Percentiles rank a stretch among this genome's conserved stretches.
phyloP scores from a whole-genome alignment of 2,888 invertebrate genomes.

The Schizotus pectinicornis region DNA sequence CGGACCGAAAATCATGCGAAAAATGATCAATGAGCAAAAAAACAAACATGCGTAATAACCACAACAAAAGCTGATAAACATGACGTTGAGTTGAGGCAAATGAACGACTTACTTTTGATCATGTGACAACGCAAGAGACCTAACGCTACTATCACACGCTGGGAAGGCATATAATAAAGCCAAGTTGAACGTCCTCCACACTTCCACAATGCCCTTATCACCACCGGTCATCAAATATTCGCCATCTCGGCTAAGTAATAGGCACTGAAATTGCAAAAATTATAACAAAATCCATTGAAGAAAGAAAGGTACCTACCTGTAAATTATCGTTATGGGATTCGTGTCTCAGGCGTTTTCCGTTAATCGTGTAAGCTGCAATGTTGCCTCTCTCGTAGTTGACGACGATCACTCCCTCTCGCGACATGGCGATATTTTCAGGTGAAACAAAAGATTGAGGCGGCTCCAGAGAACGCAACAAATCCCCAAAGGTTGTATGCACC shows the following conservation, averaged over 20 bases:
- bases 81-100: conserved; percentile 8
- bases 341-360: conserved; percentile 86
- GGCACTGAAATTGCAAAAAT: conserved; percentile 67
- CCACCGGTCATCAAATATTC: conserved; percentile 99
- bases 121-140: conserved; percentile 93
- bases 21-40: conserved; percentile 2
- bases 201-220: conserved; percentile 95
- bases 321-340: conserved; percentile 95
- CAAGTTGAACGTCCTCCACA: conserved; percentile 97
- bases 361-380: conserved; percentile 93
- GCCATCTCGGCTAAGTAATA: conserved; percentile 94
- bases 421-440: conserved; percentile 90
- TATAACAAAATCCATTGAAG: background rate
- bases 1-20: background rate
- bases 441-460: conserved; percentile 76
- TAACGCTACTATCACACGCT: conserved; percentile 93
- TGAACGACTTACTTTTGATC: conserved; percentile 92
- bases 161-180: conserved; percentile 98
- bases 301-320: conserved; percentile 75
- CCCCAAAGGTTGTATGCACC: conserved; percentile 98
- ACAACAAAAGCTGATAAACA: conserved; percentile 2
- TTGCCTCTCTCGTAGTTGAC: conserved; percentile 92
- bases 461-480: conserved; percentile 89
- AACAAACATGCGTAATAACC: conserved; percentile 2
- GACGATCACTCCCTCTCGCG: conserved; percentile 94